Conservation (phyloP, 1,140 invertebrate genomes). For the Portunus trituberculatus region DNA sequence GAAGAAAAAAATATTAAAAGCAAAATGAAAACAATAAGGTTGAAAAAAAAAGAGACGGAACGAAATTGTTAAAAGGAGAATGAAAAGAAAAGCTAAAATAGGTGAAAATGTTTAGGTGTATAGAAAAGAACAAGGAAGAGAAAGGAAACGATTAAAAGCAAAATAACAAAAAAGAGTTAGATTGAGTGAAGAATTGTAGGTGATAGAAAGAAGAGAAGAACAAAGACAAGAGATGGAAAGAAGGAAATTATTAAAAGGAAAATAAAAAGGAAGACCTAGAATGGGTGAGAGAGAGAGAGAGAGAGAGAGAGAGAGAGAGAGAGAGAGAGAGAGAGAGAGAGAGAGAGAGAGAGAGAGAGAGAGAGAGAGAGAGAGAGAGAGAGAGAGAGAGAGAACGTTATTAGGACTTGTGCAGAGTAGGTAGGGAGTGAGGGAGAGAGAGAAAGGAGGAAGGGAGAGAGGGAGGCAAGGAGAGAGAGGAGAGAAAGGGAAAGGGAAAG, state of each 20-base stretch:
- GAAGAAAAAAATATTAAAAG: no score
- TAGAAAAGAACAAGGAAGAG: no score
- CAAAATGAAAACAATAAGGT: not conserved
- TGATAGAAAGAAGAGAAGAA: no score
- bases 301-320: constrained; percentile 32
- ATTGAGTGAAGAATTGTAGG: no score
- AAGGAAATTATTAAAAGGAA: not conserved
- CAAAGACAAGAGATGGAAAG: not conserved
- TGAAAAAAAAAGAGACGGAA: not conserved
- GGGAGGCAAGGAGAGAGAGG: no score
- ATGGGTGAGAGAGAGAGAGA: constrained; percentile 20
- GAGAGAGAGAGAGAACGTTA: not conserved
- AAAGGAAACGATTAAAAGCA: no score
- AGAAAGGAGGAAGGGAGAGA: no score
- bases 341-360: not conserved
- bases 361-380: not conserved
- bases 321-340: constrained; percentile 32
- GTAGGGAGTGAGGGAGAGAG: not conserved
- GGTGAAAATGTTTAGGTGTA: no score
- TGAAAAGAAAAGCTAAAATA: no score
- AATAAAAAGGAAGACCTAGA: no score
- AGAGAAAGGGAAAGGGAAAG: not conserved
- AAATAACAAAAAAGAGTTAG: no score
- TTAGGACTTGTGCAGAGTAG: no score
- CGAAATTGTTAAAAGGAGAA: constrained; percentile 9